phyloP scores from a whole-genome alignment of 2,888 invertebrate genomes.

The Portevinia maculata region DNA sequence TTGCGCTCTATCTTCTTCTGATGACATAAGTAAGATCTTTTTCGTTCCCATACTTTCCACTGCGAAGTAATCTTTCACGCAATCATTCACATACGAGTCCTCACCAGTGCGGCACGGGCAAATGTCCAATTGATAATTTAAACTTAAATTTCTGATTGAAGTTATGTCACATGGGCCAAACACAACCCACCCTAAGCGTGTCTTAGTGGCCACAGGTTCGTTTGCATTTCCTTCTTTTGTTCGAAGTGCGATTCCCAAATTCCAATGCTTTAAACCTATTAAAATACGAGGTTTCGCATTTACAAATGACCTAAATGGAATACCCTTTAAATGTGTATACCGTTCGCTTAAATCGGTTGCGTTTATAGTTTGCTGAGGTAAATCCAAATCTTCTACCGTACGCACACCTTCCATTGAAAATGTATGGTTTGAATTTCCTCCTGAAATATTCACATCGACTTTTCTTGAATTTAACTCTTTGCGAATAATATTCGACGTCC shows the following conservation, averaged over 20 bases:
- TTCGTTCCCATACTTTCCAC: slow-evolving; percentile 27
- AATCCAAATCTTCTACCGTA: not conserved
- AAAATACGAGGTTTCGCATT: slow-evolving; percentile 16
- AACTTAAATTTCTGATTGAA: not conserved
- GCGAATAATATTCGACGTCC: slow-evolving; percentile 10
- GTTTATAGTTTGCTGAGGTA: slow-evolving; percentile 17
- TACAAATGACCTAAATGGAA: not conserved
- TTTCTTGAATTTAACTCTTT: not conserved
- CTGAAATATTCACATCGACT: slow-evolving; percentile 6
- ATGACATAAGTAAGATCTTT: slow-evolving; percentile 9
- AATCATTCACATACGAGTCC: slow-evolving; percentile 9
- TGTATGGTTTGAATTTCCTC: not conserved
- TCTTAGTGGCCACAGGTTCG: slow-evolving; percentile 23
- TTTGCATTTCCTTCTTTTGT: slow-evolving; percentile 19
- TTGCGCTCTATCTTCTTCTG: slow-evolving; percentile 16
- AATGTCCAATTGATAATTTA: slow-evolving; percentile 21
- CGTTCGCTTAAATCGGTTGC: not conserved
- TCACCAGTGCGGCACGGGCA: not conserved
- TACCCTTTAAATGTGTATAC: not conserved
- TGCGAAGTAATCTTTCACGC: slow-evolving; percentile 18
- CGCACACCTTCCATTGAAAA: not conserved
- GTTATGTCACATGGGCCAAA: slow-evolving; percentile 23
- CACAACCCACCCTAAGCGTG: slow-evolving; percentile 28
- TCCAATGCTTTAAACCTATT: slow-evolving; percentile 39
- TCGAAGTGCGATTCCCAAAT: slow-evolving; percentile 17